Evolutionary conservation across 2,113 vertebrate genomes (phyloP).

Genomic region (Tragelaphus imberbis): DNA sequence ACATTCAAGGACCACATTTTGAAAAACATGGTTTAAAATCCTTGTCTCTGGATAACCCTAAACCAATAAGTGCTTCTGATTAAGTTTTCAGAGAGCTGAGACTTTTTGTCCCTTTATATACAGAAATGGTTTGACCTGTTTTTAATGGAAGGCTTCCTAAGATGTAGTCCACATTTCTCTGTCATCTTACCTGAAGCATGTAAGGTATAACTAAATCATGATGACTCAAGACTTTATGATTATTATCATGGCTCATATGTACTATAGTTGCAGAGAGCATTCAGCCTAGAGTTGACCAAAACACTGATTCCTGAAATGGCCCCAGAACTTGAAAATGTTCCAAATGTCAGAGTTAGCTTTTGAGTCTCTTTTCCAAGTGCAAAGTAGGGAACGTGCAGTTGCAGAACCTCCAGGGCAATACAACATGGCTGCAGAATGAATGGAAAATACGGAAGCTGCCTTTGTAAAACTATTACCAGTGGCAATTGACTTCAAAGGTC

Average conservation of each 20-base stretch:
- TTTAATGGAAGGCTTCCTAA: background rate
- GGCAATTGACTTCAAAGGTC: background rate
- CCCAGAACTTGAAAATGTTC: background rate
- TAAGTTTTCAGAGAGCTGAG: background rate
- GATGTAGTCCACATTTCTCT: background rate
- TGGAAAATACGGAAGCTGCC: background rate
- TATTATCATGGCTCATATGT: background rate
- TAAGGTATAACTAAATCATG: background rate
- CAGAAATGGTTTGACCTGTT: background rate
- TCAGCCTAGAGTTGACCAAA: background rate
- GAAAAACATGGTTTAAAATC: background rate
- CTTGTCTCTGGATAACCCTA: background rate
- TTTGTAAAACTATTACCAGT: background rate
- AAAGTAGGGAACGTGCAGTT: background rate
- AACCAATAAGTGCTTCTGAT: background rate
- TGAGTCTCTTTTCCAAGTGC: background rate
- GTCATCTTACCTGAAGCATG: background rate
- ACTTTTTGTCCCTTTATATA: background rate
- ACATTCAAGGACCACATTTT: background rate
- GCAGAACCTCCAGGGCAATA: background rate
- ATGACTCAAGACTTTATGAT: background rate
- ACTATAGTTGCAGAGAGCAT: background rate
- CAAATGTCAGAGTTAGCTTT: background rate
- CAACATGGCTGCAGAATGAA: background rate
- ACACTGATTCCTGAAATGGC: background rate